Evolutionary conservation across 2,888 invertebrate species (phyloP), one percentile per base, ranked within the genome.

Genomic region (Bellardia pandia): DNA sequence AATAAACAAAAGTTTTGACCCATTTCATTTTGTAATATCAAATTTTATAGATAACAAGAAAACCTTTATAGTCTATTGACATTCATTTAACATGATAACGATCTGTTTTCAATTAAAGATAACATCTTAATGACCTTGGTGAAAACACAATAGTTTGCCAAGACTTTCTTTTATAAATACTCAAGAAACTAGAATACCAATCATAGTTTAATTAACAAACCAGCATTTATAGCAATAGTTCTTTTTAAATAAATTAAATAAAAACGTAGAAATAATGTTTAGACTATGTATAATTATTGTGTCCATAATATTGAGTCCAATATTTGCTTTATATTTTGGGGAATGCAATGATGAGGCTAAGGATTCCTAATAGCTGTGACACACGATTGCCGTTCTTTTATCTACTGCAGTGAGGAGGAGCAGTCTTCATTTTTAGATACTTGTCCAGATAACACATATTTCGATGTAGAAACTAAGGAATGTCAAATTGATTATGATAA

Each of bases 371-470:
- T 92, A 6, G 88, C 90, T 62, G 86, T 85, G 13, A 75, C 81
- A 13, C 89, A 91, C 0, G 90, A 92, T 76, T 92, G 92, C 42
- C 72, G 87, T 1, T 89, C 89, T 4, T 92, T 91, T 68, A 90
- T 92, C 64, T 91, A 92, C 48, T 92, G 92, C 69, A 90, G 89
- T 42, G 89, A 80, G 23, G 88, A 89, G 33, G 90, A n/a, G n/a
- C n/a, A 82, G 14, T 80, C 89, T 53, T 91, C 92, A 13, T 90
- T 90, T 16, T 76, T 89, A 23, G 91, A 90, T 74, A 89, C 85
- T 14, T 92, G 92, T 69, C 91, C 92, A 0, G 80, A 89, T 8
- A 86, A 89, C 14, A 91, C 91, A 0, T 91, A 91, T 66, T 92
- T 92, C 40, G 89, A 92, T 86, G 89, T 86, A 33, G 62, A 74